A percentile compares a stretch with the other conserved stretches of the same genome.
Evolutionary conservation across 2,888 invertebrate species (phyloP).

Genomic region (Beris chalybata): DNA sequence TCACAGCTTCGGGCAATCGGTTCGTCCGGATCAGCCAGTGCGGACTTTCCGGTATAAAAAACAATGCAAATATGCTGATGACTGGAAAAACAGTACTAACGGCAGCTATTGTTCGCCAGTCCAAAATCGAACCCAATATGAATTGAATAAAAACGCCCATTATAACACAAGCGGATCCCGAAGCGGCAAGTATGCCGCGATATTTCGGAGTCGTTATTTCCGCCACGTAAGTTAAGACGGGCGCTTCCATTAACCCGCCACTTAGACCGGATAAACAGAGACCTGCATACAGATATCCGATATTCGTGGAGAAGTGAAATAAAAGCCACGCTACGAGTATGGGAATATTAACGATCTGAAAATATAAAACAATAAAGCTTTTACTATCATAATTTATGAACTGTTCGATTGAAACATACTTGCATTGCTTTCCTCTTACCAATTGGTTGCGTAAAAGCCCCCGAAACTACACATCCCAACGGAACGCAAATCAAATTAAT

Average conservation of each 20-base stretch:
- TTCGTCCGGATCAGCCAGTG: constrained; percentile 75
- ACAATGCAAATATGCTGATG: constrained; percentile 65
- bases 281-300: constrained; percentile 69
- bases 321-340: constrained; percentile 75
- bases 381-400: not conserved
- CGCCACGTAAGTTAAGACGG: constrained; percentile 81
- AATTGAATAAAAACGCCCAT: constrained; percentile 76
- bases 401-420: constrained; percentile 43
- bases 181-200: constrained; percentile 72
- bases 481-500: constrained; percentile 80
- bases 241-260: constrained; percentile 79
- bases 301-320: constrained; percentile 66
- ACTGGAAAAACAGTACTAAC: constrained; percentile 68
- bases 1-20: constrained; percentile 66
- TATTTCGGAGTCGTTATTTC: constrained; percentile 81
- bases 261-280: constrained; percentile 72
- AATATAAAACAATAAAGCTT: constrained; percentile 17
- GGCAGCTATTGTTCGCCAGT: constrained; percentile 73
- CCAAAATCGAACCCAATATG: constrained; percentile 69
- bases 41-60: constrained; percentile 79
- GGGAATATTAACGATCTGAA: constrained; percentile 67
- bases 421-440: constrained; percentile 78
- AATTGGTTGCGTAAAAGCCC: constrained; percentile 68
- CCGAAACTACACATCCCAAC: constrained; percentile 75
- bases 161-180: constrained; percentile 75